A percentile compares a stretch with the other conserved stretches of the same genome.
Evolutionary conservation across 2,888 invertebrate species (phyloP).

Genomic region (Xestia ashworthii): DNA sequence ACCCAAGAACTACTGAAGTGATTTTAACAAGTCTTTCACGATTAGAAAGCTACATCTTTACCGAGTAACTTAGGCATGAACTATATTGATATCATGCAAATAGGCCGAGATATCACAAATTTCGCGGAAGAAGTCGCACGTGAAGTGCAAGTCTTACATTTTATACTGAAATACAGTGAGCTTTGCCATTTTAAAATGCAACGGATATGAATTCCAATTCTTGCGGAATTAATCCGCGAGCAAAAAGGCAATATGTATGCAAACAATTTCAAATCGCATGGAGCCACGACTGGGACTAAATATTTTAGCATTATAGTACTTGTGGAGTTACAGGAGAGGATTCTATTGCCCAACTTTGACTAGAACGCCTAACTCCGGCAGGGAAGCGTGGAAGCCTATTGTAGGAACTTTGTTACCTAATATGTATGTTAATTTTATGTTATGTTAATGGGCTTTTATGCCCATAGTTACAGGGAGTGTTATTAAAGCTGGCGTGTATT

Average conservation of each 20-base stretch:
- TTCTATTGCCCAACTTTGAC: conserved; percentile 53
- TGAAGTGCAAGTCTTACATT: no score
- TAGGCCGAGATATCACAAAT: no score
- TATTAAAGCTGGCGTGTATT: conserved; percentile 22
- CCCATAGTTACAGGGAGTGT: conserved; percentile 1
- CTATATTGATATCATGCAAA: no score
- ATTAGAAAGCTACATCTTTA: no score
- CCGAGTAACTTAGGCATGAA: no score
- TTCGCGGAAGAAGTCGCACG: no score
- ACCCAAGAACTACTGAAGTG: no score
- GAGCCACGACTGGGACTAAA: conserved; percentile 59
- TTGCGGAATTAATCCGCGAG: conserved; percentile 48
- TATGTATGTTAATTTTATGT: conserved; percentile 65
- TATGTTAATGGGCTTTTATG: conserved; percentile 34
- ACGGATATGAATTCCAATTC: conserved; percentile 51
- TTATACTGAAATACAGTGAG: neutral
- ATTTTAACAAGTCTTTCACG: no score
- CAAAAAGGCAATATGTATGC: conserved; percentile 57
- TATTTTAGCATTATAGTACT: conserved; percentile 54
- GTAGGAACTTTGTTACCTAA: conserved; percentile 58
- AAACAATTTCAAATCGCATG: conserved; percentile 62
- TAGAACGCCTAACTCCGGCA: conserved; percentile 22
- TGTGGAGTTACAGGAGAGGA: conserved; percentile 33
- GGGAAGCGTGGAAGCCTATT: conserved; percentile 40
- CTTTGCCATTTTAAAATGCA: conserved; percentile 46